Conservation (phyloP, 2,113 vertebrate genomes). For the Kobus ellipsiprymnus region DNA sequence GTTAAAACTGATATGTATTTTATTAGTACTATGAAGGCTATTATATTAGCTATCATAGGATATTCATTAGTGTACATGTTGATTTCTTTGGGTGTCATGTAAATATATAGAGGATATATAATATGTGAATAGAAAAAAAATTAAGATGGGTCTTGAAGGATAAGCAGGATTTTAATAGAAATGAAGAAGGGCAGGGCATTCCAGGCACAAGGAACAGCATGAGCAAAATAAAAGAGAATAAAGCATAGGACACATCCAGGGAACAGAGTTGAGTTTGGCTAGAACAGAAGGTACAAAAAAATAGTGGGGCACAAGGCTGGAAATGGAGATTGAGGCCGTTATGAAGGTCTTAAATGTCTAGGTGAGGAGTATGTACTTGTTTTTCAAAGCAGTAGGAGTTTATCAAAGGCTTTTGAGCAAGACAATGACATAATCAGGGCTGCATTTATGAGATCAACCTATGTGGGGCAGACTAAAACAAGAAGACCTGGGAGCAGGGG, state of each 20-base stretch:
- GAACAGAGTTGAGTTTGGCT: neutral
- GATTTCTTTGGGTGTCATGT: neutral
- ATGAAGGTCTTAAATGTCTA: neutral
- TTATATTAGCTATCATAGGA: neutral
- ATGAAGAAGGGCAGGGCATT: neutral
- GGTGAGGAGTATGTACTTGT: neutral
- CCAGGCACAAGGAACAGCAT: neutral
- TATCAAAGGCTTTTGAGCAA: conserved; percentile 1
- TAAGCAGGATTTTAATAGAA: neutral
- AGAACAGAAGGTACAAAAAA: neutral
- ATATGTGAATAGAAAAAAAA: neutral
- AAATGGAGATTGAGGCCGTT: neutral
- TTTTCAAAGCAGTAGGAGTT: neutral
- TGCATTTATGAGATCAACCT: conserved; percentile 6
- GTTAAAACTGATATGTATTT: neutral
- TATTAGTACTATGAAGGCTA: neutral
- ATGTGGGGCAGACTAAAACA: neutral
- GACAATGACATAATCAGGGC: conserved; percentile 11
- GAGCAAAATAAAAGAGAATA: neutral
- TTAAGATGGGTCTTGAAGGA: neutral
- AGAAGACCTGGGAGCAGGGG: neutral
- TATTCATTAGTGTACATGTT: neutral
- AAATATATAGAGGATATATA: neutral
- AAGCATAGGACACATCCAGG: neutral
- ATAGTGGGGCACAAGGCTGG: neutral